These are phyloP conservation scores for Moxostoma hubbsi DNA, from an alignment of 2,797 vertebrate species.

Conservation along the genomic window DNA sequence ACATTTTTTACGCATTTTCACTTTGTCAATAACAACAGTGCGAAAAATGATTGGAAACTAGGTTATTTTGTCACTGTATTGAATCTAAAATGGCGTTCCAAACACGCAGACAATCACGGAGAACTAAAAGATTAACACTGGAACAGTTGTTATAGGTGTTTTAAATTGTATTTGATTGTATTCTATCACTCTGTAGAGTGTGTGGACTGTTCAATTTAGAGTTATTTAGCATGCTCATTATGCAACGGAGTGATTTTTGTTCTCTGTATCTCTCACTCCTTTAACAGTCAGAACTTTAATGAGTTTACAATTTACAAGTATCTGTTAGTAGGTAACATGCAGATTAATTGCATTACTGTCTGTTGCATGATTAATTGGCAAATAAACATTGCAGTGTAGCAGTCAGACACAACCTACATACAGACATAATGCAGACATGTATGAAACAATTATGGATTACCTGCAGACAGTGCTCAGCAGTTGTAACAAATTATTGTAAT, in stretches of 20 bases:
- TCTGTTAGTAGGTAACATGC: not conserved
- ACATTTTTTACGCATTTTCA: too few species aligned
- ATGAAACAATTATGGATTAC: too few species aligned
- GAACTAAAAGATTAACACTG: not conserved
- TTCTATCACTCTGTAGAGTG: not conserved
- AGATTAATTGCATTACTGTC: too few species aligned
- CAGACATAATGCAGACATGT: too few species aligned
- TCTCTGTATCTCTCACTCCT: not conserved
- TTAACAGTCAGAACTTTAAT: too few species aligned
- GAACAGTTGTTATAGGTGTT: not conserved
- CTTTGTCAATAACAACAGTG: too few species aligned
- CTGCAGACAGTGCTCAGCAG: too few species aligned
- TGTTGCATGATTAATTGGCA: too few species aligned
- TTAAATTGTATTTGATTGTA: not conserved
- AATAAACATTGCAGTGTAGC: too few species aligned
- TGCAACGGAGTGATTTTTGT: not conserved
- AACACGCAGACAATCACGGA: conserved; percentile 48
- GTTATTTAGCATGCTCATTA: not conserved
- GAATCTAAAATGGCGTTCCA: conserved; percentile 74
- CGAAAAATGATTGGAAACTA: too few species aligned
- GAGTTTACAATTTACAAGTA: not conserved
- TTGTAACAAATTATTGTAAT: too few species aligned
- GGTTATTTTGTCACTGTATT: conserved; percentile 13
- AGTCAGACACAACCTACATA: too few species aligned
- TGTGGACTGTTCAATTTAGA: not conserved